Conservation (phyloP, 1,140 invertebrate species). For the Papilio xuthus region DNA sequence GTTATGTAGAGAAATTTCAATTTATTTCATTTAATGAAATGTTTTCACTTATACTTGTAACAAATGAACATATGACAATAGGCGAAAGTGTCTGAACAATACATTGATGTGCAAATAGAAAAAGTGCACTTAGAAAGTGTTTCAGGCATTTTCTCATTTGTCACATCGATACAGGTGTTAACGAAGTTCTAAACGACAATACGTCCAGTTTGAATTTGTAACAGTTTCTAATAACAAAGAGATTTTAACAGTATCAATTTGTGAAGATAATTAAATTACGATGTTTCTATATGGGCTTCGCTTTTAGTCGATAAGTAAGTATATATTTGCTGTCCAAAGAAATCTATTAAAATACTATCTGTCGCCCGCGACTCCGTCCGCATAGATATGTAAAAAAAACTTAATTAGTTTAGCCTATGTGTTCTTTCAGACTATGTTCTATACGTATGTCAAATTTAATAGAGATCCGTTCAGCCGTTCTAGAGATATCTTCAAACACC, state of each 20-base stretch:
- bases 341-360: too few species aligned
- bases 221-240: neutral
- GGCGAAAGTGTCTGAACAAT: constrained; percentile 6
- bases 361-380: too few species aligned
- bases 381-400: too few species aligned
- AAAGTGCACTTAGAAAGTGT: constrained; percentile 25
- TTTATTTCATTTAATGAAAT: neutral
- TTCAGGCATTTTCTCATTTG: constrained; percentile 9
- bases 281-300: neutral
- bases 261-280: neutral
- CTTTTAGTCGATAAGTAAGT: too few species aligned
- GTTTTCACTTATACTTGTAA: neutral
- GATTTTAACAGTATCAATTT: neutral
- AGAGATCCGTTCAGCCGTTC: too few species aligned
- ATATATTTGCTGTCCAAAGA: too few species aligned
- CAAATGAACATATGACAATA: neutral
- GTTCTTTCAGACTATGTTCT: too few species aligned
- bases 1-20: neutral
- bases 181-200: constrained; percentile 2
- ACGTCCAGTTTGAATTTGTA: neutral
- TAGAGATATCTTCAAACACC: too few species aligned
- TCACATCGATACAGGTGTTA: constrained; percentile 7
- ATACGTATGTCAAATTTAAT: too few species aligned
- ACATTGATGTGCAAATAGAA: constrained; percentile 8
- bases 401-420: too few species aligned